Conservation (phyloP, 2,113 vertebrate genomes). For the Calyptommatus sinebrachiatus region DNA sequence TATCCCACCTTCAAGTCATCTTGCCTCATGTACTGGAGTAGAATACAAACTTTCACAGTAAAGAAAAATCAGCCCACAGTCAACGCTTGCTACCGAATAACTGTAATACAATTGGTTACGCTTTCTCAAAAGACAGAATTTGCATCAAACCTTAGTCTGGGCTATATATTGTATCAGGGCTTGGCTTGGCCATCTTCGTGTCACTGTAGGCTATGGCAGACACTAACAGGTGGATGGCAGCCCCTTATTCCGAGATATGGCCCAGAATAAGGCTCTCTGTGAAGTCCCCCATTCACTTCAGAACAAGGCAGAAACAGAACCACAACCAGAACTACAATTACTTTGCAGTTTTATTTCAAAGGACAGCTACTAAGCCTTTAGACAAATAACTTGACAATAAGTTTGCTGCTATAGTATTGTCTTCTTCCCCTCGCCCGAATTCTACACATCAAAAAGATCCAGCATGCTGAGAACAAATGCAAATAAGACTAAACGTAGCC, state of each 20-base stretch:
- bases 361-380: background rate
- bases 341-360: background rate
- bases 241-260: too few species aligned
- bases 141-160: too few species aligned
- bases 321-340: conserved; percentile 8
- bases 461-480: background rate
- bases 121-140: conserved; percentile 22
- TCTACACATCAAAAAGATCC: conserved; percentile 4
- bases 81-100: too few species aligned
- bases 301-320: conserved; percentile 27
- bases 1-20: background rate
- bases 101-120: conserved; percentile 33
- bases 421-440: conserved; percentile 15
- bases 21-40: background rate
- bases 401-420: background rate
- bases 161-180: too few species aligned
- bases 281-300: background rate
- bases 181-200: too few species aligned
- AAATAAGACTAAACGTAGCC: conserved; percentile 4
- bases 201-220: too few species aligned
- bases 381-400: background rate
- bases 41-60: conserved; percentile 20
- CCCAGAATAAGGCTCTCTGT: too few species aligned
- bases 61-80: conserved; percentile 1
- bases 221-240: too few species aligned